phyloP scores from a whole-genome alignment of 2,113 vertebrate species.

The Caranx melampygus region DNA sequence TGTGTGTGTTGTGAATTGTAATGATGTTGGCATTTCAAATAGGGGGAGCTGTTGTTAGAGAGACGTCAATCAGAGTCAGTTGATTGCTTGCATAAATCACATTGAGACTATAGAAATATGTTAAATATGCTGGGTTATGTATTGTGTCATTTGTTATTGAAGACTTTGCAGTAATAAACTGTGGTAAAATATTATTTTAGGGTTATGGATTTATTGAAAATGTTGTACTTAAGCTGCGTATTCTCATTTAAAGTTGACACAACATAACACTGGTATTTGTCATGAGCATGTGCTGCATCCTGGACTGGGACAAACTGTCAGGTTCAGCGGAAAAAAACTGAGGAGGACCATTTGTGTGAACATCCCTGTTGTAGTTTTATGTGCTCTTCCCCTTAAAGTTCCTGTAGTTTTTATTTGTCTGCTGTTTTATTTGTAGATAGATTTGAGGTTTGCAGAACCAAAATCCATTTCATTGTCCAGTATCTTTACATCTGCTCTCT shows the following conservation, averaged over 20 bases:
- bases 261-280: not conserved
- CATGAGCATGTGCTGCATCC: too few species aligned
- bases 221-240: not conserved
- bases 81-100: constrained; percentile 23
- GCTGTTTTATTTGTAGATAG: too few species aligned
- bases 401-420: too few species aligned
- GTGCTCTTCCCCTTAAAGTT: too few species aligned
- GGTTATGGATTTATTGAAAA: not conserved
- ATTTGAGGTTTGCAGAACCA: too few species aligned
- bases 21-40: constrained; percentile 49
- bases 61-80: constrained; percentile 31
- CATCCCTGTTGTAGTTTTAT: not conserved
- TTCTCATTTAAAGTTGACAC: not conserved
- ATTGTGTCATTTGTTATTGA: not conserved
- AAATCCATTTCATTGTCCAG: too few species aligned
- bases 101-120: not conserved
- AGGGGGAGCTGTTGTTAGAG: not conserved
- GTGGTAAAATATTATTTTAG: not conserved
- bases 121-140: not conserved
- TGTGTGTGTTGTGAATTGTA: constrained; percentile 33
- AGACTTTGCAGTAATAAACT: not conserved
- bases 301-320: too few species aligned
- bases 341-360: not conserved
- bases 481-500: too few species aligned
- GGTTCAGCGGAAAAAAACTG: not conserved